These are phyloP conservation scores for Macrotis lagotis DNA, from an alignment of 2,113 vertebrate genomes.

Conservation along the genomic window DNA sequence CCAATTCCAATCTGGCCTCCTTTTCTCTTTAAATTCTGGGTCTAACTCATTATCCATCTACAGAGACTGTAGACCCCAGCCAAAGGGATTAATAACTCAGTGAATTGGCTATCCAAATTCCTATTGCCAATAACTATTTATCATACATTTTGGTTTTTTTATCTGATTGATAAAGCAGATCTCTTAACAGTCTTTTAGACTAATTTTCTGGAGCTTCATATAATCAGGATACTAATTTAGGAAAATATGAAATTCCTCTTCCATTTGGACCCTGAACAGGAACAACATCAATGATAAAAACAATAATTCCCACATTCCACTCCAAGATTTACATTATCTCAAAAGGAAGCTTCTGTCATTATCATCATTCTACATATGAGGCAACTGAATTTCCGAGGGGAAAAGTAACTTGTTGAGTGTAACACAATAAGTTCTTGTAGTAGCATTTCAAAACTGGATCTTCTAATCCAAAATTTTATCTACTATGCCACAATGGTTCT, in stretches of 20 bases:
- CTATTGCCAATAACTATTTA: not conserved
- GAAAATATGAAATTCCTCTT: not conserved
- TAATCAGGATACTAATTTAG: not conserved
- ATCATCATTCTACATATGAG: not conserved
- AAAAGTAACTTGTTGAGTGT: not conserved
- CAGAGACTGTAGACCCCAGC: not conserved
- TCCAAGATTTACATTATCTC: not conserved
- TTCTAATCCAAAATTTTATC: not conserved
- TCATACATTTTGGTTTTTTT: not conserved
- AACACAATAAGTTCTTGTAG: not conserved
- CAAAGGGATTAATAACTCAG: not conserved
- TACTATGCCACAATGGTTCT: not conserved
- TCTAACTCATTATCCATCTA: not conserved
- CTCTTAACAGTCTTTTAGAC: not conserved
- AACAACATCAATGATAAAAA: not conserved
- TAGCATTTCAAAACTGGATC: not conserved
- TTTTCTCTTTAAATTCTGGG: not conserved
- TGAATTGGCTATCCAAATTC: not conserved
- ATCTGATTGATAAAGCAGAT: not conserved
- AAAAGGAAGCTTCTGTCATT: conserved; percentile 1
- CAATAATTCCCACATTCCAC: not conserved
- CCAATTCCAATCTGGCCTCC: not conserved
- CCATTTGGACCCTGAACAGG: not conserved
- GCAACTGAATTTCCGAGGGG: conserved; percentile 6
- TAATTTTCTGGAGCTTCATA: not conserved